Conservation (phyloP, 1,140 invertebrate genomes). For the Rhopalosiphum maidis region DNA sequence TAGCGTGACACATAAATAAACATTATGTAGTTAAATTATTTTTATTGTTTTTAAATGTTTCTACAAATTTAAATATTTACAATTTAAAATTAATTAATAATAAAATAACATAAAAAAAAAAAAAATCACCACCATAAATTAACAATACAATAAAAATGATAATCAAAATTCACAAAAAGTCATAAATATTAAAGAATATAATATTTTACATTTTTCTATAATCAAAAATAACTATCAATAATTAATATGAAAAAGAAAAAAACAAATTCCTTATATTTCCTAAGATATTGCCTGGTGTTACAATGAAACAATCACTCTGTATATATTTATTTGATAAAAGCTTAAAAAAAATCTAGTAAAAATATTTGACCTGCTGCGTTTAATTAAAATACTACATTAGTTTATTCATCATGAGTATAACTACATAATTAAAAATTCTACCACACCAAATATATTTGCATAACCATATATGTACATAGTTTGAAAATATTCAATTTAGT, state of each 20-base stretch:
- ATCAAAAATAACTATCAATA: not conserved
- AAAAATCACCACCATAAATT: not conserved
- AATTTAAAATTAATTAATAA: slow-evolving; percentile 1
- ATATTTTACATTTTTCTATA: not conserved
- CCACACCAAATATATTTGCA: not conserved
- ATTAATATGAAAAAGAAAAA: not conserved
- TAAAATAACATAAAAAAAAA: not conserved
- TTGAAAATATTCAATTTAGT: not conserved
- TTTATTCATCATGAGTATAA: not conserved
- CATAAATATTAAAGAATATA: not conserved
- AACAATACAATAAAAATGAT: not conserved
- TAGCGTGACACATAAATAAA: not conserved
- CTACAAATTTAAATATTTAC: not conserved
- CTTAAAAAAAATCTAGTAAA: not conserved
- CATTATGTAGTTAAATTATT: not conserved
- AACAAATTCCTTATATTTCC: not conserved
- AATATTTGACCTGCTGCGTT: not conserved
- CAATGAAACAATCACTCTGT: not conserved
- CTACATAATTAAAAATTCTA: not conserved
- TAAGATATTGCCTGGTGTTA: not conserved
- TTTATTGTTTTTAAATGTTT: not conserved
- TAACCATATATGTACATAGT: not conserved
- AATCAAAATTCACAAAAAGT: not conserved
- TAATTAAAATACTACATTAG: not conserved
- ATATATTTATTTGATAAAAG: not conserved